Base-by-base conservation (phyloP, 2,113 vertebrate species). In the Saguinus midas region DNA sequence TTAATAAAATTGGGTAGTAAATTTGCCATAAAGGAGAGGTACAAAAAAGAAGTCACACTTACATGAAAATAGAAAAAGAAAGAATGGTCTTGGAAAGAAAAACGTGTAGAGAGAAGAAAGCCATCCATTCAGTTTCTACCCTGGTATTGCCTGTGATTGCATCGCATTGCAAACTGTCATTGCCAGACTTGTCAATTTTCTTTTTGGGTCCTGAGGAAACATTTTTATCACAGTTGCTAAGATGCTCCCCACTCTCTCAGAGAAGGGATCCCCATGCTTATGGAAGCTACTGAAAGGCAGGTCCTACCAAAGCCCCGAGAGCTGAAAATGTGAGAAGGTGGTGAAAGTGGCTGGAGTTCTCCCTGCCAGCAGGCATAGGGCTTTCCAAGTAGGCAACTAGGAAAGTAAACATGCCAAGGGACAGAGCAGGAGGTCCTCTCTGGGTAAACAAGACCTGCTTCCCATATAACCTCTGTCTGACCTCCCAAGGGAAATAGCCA, bases 381-480 rank as follows among this genome's bases (percentile, higher is more conserved):
- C 37, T 90, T 66, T 93, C 78, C 91, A 93, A 50, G 13, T 45
- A 81, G 50, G 37, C 50, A 61, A 66, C 17, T 8, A 25, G 61
- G 64, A 50, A 66, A 93, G 89, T 40, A 21, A 90, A 37, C 40
- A 68, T n/a, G 70, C 27, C 48, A n/a, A 45, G 48, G n/a, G 32
- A 64, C 48, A 83, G 81, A 96, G 86, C 23, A 68, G 29, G 9
- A 93, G 32, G 95, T 92, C 48, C 52, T 72, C 29, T 80, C 64
- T 86, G 70, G 43, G 55, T 72, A 96, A 95, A 96, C 81, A 95
- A 25, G n/a, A 88, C 40, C 55, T 52, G 48, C 52, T 70, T 96
- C 61, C 79, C 58, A 37, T 27, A 35, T 68, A 88, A 96, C 90
- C 40, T 91, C 70, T 96, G 79, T 61, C 64, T 93, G 70, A 87